Conservation (phyloP, 2,797 vertebrate genomes). For the Morus bassanus region DNA sequence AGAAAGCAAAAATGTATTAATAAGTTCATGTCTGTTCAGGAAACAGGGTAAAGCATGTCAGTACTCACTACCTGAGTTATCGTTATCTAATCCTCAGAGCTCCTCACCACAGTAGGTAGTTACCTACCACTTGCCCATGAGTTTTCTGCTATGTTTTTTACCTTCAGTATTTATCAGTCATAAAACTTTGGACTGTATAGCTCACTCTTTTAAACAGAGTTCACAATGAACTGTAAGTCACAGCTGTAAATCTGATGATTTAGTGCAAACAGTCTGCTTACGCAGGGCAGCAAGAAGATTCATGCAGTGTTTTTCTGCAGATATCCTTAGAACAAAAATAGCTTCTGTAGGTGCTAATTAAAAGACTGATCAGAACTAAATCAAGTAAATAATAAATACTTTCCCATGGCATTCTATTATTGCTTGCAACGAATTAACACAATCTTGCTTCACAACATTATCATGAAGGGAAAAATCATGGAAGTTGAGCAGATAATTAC, state of each 20-base stretch:
- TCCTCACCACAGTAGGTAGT: background rate
- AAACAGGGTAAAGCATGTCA: background rate
- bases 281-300: background rate
- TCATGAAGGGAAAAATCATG: background rate
- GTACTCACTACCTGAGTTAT: background rate
- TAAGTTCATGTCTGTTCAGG: background rate
- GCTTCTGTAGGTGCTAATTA: background rate
- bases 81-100: background rate
- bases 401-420: background rate
- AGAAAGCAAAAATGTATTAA: background rate
- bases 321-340: background rate
- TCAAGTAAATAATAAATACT: background rate
- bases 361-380: background rate
- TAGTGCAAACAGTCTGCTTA: background rate
- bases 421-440: background rate
- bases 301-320: background rate
- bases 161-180: background rate
- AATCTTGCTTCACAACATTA: background rate
- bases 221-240: background rate
- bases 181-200: background rate
- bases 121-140: background rate
- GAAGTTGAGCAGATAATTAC: background rate
- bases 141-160: background rate
- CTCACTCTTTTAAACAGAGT: background rate
- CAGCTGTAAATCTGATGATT: background rate